A percentile compares a stretch with the other conserved stretches of the same genome.
Evolutionary conservation across 2,797 vertebrate species (phyloP).

Genomic region (Oryzias sinensis): DNA sequence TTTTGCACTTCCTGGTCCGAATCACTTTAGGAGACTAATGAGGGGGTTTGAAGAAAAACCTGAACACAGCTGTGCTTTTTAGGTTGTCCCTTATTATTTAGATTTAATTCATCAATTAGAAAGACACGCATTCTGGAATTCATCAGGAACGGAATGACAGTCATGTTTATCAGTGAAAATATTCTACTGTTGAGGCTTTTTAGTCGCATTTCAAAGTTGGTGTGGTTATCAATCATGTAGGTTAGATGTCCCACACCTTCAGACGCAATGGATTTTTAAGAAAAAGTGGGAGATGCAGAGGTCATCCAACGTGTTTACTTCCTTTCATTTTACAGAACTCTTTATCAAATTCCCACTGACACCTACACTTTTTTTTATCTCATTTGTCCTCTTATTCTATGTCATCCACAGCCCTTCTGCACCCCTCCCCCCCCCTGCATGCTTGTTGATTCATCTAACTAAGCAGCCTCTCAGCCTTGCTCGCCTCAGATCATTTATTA

Average conservation of each 20-base stretch:
- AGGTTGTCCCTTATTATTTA: no score
- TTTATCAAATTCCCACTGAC: conserved; percentile 35
- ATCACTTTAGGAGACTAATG: no score
- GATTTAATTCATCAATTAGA: no score
- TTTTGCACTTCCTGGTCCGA: no score
- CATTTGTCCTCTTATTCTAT: conserved; percentile 46
- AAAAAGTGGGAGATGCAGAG: conserved; percentile 52
- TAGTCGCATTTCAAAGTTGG: conserved; percentile 3
- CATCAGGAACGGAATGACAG: neutral
- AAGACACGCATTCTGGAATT: neutral
- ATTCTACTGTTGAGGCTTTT: neutral
- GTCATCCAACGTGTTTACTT: conserved; percentile 40
- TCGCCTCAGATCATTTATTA: conserved; percentile 56
- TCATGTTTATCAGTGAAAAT: neutral
- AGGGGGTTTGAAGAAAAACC: no score
- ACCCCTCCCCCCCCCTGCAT: neutral
- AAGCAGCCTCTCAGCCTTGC: conserved; percentile 37
- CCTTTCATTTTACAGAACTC: conserved; percentile 26
- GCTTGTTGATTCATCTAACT: conserved; percentile 52
- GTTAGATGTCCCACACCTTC: conserved; percentile 41
- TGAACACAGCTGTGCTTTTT: no score
- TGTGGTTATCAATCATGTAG: conserved; percentile 26
- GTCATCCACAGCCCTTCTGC: conserved; percentile 11
- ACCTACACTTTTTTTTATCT: conserved; percentile 44
- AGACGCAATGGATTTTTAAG: conserved; percentile 39